A percentile compares a stretch with the other conserved stretches of the same genome.
Conservation (phyloP, 2,113 vertebrate genomes). For the Chaetura pelagica region DNA sequence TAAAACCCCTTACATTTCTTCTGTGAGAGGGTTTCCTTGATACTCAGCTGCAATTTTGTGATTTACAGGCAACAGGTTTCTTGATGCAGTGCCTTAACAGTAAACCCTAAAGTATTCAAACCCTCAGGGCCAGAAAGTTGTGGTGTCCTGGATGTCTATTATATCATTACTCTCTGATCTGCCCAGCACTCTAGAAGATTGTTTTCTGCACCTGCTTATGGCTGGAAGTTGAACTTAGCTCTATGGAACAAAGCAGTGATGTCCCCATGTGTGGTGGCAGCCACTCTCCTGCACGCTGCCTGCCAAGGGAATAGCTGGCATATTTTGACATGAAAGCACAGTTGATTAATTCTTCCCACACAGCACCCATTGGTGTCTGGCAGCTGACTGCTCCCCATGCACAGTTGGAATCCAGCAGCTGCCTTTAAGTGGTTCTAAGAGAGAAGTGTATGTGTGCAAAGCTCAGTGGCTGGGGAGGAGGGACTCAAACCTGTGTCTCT, state of each 20-base stretch:
- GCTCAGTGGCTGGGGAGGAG: background rate
- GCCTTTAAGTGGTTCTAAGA: background rate
- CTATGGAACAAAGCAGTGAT: background rate
- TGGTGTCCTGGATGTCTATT: background rate
- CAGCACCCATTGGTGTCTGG: background rate
- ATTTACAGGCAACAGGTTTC: background rate
- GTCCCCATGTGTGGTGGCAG: accelerated
- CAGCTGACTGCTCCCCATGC: background rate
- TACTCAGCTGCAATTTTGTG: background rate
- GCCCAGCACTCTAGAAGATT: background rate
- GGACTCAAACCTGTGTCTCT: background rate
- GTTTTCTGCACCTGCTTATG: background rate
- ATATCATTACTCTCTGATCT: background rate
- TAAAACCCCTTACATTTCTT: background rate
- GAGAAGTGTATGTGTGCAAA: background rate
- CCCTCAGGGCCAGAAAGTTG: background rate
- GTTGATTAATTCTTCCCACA: background rate
- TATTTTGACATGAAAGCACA: background rate
- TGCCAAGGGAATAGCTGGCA: background rate
- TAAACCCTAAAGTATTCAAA: background rate
- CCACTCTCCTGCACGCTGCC: background rate
- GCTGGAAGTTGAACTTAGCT: background rate
- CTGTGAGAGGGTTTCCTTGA: background rate
- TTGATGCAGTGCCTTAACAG: background rate
- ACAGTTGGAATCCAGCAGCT: background rate